A percentile compares a stretch with the other conserved stretches of the same genome.
These are phyloP conservation scores for Oreochromis spilurus DNA, from an alignment of 2,113 vertebrate species.

Conservation along the genomic window DNA sequence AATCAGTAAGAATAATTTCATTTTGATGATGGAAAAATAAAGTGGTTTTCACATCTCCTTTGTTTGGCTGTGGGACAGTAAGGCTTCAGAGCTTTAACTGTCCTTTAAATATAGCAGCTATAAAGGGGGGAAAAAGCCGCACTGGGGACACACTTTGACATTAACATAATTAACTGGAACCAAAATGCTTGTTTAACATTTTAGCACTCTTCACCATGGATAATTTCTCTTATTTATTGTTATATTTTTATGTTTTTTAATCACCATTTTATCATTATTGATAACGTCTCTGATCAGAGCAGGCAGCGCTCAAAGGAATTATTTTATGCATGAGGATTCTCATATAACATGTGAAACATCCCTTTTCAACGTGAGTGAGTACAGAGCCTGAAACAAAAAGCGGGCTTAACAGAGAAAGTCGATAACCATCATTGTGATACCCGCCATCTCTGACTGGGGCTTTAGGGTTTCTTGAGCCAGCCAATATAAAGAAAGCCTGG, in stretches of 20 bases:
- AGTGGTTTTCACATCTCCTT: not conserved
- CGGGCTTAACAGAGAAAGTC: not conserved
- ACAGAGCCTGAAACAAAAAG: not conserved
- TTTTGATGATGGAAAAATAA: not conserved
- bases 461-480: not conserved
- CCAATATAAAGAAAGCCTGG: not conserved
- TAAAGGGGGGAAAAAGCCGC: fast-evolving
- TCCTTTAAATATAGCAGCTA: not conserved
- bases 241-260: not conserved
- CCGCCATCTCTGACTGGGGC: not conserved
- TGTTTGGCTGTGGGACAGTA: not conserved
- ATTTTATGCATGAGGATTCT: not conserved
- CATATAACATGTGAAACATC: not conserved
- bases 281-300: not conserved
- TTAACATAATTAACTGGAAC: not conserved
- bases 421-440: not conserved
- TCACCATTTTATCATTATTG: not conserved
- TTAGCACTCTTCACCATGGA: not conserved
- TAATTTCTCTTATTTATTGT: not conserved
- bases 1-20: not conserved
- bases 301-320: not conserved
- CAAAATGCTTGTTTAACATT: not conserved
- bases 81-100: not conserved
- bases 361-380: not conserved
- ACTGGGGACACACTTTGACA: not conserved